phyloP scores from a whole-genome alignment of 2,113 vertebrate genomes.

The Xyliphius kryptos region DNA sequence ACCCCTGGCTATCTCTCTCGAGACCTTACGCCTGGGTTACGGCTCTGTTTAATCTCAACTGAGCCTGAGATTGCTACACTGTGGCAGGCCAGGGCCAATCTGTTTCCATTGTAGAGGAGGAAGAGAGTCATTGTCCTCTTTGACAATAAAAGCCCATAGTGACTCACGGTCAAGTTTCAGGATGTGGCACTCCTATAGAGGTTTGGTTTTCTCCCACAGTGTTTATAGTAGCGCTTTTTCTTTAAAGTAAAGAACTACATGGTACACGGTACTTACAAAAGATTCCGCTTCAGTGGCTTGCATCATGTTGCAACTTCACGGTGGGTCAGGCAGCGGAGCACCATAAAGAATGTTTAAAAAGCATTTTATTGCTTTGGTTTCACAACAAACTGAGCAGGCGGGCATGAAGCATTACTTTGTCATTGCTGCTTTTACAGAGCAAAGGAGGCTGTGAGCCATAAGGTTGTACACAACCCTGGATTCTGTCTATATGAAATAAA shows the following conservation, averaged over 20 bases:
- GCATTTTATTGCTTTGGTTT: slow-evolving; percentile 13
- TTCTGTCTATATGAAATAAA: neutral
- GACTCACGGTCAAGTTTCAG: slow-evolving; percentile 20
- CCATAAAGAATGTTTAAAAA: slow-evolving; percentile 5
- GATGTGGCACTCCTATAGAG: slow-evolving; percentile 17
- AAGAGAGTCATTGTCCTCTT: slow-evolving; percentile 25
- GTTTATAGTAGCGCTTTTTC: slow-evolving; percentile 7
- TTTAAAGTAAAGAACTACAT: neutral
- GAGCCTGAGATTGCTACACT: slow-evolving; percentile 3
- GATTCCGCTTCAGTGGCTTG: neutral
- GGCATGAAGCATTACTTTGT: slow-evolving; percentile 10
- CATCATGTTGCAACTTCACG: slow-evolving; percentile 1
- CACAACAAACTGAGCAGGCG: slow-evolving; percentile 1
- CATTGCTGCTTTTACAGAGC: neutral
- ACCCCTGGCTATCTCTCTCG: neutral
- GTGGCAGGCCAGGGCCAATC: slow-evolving; percentile 1
- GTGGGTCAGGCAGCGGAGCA: neutral
- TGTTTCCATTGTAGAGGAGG: slow-evolving; percentile 20
- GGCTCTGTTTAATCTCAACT: slow-evolving; percentile 21
- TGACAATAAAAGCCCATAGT: slow-evolving; percentile 2
- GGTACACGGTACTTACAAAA: neutral
- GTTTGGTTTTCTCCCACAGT: slow-evolving; percentile 18
- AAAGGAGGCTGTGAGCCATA: neutral
- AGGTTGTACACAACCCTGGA: neutral
- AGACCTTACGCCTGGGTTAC: neutral